Percentiles rank a stretch among this genome's conserved stretches.
Conservation (phyloP, 2,113 vertebrate genomes). For the Amphilophus citrinellus region DNA sequence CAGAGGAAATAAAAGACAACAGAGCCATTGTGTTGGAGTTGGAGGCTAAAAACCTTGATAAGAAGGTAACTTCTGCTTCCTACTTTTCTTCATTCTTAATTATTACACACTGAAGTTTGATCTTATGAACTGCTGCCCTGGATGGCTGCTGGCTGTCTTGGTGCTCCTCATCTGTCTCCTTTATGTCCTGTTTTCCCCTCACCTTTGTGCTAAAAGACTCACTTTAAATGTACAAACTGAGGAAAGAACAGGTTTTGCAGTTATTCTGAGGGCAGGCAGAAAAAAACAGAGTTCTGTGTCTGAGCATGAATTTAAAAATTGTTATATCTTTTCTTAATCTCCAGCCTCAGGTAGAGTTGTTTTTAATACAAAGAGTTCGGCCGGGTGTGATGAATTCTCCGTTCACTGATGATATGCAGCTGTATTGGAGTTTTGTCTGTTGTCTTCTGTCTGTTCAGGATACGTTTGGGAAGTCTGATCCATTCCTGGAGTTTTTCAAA, state of each 20-base stretch:
- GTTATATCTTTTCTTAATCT: not conserved
- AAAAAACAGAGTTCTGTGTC: too few relatives aligned
- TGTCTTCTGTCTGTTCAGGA: slow-evolving; percentile 82
- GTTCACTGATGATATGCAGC: not conserved
- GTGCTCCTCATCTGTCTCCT: not conserved
- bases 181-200: too few relatives aligned
- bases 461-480: slow-evolving; percentile 93
- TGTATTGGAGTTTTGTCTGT: not conserved
- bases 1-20: slow-evolving; percentile 91
- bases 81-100: not conserved
- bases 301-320: too few relatives aligned
- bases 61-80: slow-evolving; percentile 83
- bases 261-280: too few relatives aligned
- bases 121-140: not conserved
- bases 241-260: too few relatives aligned
- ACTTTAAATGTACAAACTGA: too few relatives aligned
- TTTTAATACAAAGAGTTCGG: not conserved
- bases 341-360: not conserved
- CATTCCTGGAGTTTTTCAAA: slow-evolving; percentile 90
- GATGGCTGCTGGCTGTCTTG: not conserved
- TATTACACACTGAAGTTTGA: not conserved
- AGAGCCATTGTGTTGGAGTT: slow-evolving; percentile 86
- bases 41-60: slow-evolving; percentile 91
- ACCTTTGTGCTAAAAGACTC: too few relatives aligned
- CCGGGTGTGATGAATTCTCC: not conserved